These are phyloP conservation scores for Cephalopholis sonnerati DNA, from an alignment of 2,113 vertebrate genomes.

Conservation along the genomic window DNA sequence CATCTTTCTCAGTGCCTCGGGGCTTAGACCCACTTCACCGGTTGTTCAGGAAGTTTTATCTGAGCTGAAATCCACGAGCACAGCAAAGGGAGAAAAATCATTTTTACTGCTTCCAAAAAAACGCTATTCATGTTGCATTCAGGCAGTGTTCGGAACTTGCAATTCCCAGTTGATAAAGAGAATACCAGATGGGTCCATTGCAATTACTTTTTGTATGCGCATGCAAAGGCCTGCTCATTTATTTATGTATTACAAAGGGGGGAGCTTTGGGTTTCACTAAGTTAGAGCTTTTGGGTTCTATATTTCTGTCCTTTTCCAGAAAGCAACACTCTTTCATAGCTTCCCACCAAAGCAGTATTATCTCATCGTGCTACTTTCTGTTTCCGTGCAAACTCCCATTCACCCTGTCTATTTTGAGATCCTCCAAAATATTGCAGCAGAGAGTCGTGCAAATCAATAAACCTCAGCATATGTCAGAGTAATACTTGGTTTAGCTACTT, in stretches of 20 bases:
- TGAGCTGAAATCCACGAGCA: conserved; percentile 38
- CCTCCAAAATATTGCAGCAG: conserved; percentile 54
- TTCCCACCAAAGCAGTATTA: conserved; percentile 40
- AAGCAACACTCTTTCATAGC: conserved; percentile 31
- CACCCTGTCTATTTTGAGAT: conserved; percentile 62
- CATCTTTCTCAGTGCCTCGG: conserved; percentile 30
- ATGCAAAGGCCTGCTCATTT: conserved; percentile 67
- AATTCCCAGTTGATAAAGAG: conserved; percentile 61
- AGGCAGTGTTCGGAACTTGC: conserved; percentile 39
- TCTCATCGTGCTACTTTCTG: conserved; percentile 55
- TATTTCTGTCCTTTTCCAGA: conserved; percentile 37
- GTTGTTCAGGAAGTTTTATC: conserved; percentile 55
- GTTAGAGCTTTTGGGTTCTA: conserved; percentile 47
- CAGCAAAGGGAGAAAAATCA: conserved; percentile 31
- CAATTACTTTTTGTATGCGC: conserved; percentile 60
- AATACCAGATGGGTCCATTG: conserved; percentile 62
- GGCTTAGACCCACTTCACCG: conserved; percentile 22
- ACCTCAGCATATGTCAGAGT: conserved; percentile 39
- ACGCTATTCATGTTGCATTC: conserved; percentile 42
- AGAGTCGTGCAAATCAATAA: conserved; percentile 57
- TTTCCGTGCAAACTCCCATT: conserved; percentile 52
- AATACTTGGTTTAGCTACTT: conserved; percentile 23
- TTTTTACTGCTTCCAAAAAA: conserved; percentile 50
- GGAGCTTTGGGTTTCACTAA: conserved; percentile 38
- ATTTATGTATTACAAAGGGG: conserved; percentile 64